Evolutionary conservation across 2,888 invertebrate species (phyloP), one percentile per base, ranked within the genome.

Genomic region (Pseudococcus viburni): DNA sequence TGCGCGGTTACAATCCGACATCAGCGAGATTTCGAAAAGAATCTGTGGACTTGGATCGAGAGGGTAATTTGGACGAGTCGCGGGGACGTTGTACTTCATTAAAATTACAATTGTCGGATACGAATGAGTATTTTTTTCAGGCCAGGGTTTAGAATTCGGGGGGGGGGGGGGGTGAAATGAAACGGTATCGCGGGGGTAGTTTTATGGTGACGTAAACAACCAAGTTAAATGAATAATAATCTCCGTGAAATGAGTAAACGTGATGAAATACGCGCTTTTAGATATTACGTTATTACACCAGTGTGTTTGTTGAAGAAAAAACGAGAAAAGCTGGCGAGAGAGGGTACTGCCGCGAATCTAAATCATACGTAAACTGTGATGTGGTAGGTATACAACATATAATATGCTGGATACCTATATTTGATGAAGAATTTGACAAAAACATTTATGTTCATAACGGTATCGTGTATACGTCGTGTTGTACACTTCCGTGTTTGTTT

Each of bases 171-270:
- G 26, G 11, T 73, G 22, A 22, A 64, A 64, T 19, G 9, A 7
- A 22, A 64, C 19, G 0, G 19, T 7, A 33, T 33, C 22, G 64
- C 12, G 12, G 15, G 59, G 19, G 59, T 73, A 15, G 26, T 73
- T 73, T 26, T 33, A 64, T 22, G 68, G 4, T 73, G 68, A 73
- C 68, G 68, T 73, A 73, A 26, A 73, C 68, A n/a, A 73, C 11
- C 26, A 73, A 26, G 8, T 19, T 64, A 64, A 73, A 73, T 73
- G 68, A 33, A 73, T 73, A 73, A 33, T 73, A 73, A 73, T 73
- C 68, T 73, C 68, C 26, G 26, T 9, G 68, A 73, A 73, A 73
- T 73, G 68, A 73, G 68, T 73, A 73, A 59, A 73, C 68, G 68
- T 73, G 68, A 73, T 73, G 33, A 73, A 73, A 73, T 33, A 73